A percentile compares a stretch with the other conserved stretches of the same genome.
phyloP scores from a whole-genome alignment of 2,888 invertebrate genomes.

The Strigamia maritima region DNA sequence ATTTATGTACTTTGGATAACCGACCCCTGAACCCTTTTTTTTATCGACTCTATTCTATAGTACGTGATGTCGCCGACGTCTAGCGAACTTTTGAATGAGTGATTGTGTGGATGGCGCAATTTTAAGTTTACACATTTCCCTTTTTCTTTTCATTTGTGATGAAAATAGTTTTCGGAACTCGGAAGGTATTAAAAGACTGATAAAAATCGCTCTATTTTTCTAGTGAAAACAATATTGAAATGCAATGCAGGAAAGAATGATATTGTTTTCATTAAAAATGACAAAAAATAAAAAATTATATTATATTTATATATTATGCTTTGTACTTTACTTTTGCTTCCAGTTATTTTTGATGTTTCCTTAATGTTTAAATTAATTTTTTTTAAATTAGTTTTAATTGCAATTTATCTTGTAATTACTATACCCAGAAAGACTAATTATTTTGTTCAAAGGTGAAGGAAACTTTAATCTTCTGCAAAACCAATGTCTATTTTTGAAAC shows the following conservation, averaged over 20 bases:
- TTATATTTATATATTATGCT: too few relatives aligned
- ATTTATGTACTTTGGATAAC: slow-evolving; percentile 2
- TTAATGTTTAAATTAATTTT: background rate
- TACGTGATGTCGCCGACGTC: background rate
- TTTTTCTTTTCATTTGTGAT: background rate
- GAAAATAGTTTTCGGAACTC: background rate
- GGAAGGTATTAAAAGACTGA: background rate
- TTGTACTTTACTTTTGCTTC: too few relatives aligned
- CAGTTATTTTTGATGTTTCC: background rate
- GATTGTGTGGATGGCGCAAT: background rate
- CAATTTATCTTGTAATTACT: background rate
- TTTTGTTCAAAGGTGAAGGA: background rate
- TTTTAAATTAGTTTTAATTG: background rate
- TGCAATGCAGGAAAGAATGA: background rate
- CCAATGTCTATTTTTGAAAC: background rate
- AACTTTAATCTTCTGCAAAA: background rate
- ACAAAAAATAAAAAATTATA: background rate
- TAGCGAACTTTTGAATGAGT: background rate
- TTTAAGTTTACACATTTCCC: background rate
- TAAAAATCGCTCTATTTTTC: background rate
- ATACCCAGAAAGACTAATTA: background rate
- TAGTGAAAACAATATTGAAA: background rate
- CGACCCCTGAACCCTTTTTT: background rate
- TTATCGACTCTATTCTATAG: background rate
- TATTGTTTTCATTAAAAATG: background rate